phyloP scores from a whole-genome alignment of 2,113 vertebrate species.

The Cervus canadensis region DNA sequence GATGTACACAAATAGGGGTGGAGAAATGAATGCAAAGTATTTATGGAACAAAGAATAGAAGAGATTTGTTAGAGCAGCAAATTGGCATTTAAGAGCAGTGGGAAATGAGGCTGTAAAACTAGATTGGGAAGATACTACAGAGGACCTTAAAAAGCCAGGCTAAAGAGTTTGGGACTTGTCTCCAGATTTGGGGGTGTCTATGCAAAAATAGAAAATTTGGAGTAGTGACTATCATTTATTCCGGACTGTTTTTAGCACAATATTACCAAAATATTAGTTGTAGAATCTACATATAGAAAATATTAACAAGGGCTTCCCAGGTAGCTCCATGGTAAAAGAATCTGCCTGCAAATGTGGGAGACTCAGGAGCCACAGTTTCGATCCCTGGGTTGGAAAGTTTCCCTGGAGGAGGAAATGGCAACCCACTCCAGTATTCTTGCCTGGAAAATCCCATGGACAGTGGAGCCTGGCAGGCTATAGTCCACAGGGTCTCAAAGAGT shows the following conservation, averaged over 20 bases:
- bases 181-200: background rate
- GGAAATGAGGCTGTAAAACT: background rate
- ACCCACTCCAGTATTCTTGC: background rate
- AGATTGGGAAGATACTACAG: background rate
- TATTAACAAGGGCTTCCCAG: background rate
- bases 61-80: background rate
- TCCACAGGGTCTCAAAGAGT: background rate
- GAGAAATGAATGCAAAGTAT: background rate
- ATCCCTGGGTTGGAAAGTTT: background rate
- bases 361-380: accelerated
- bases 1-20: background rate
- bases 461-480: background rate
- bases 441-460: background rate
- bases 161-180: background rate
- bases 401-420: background rate
- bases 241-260: background rate
- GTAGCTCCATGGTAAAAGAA: background rate
- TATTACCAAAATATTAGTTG: background rate
- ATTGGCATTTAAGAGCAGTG: background rate
- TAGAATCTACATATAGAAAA: background rate
- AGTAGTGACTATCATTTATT: background rate
- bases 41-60: background rate
- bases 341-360: background rate
- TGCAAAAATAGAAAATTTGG: background rate
- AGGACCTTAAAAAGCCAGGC: background rate